phyloP scores from a whole-genome alignment of 2,888 invertebrate species.

The Lagria hirta region DNA sequence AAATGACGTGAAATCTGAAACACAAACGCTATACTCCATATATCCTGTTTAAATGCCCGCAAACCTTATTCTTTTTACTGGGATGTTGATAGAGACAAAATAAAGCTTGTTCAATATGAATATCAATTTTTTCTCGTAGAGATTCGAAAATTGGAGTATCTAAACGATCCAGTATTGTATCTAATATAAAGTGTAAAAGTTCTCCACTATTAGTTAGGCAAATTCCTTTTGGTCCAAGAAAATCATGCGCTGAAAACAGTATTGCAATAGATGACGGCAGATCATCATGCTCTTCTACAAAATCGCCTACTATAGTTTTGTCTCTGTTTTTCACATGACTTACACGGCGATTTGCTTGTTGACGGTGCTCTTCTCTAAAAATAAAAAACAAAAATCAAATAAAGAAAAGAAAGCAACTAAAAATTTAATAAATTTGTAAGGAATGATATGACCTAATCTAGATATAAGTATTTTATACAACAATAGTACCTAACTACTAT shows the following conservation, averaged over 20 bases:
- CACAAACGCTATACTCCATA: too few relatives aligned
- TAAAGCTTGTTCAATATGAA: constrained; percentile 81
- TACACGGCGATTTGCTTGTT: constrained; percentile 57
- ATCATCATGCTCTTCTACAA: constrained; percentile 58
- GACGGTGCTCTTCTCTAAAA: constrained; percentile 67
- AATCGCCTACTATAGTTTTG: constrained; percentile 49
- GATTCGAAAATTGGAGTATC: constrained; percentile 66
- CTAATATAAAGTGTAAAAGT: constrained; percentile 75
- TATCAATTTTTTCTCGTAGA: constrained; percentile 68
- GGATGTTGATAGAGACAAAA: constrained; percentile 87
- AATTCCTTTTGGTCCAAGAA: constrained; percentile 72
- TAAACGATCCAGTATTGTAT: constrained; percentile 70
- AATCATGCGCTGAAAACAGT: constrained; percentile 81
- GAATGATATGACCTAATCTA: too few relatives aligned
- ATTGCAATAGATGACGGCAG: constrained; percentile 74
- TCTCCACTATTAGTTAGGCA: constrained; percentile 77
- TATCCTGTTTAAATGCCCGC: constrained; percentile 25
- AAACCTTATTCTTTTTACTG: constrained; percentile 67
- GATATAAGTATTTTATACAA: not conserved
- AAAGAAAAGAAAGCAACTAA: not conserved
- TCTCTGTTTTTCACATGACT: constrained; percentile 47
- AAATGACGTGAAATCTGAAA: constrained; percentile 61
- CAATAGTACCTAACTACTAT: too few relatives aligned
- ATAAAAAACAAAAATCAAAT: constrained; percentile 9
- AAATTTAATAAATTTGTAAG: not conserved